Percentiles rank a stretch among this genome's conserved stretches.
Conservation (phyloP, 2,113 vertebrate species). For the Campylomormyrus tamandua region DNA sequence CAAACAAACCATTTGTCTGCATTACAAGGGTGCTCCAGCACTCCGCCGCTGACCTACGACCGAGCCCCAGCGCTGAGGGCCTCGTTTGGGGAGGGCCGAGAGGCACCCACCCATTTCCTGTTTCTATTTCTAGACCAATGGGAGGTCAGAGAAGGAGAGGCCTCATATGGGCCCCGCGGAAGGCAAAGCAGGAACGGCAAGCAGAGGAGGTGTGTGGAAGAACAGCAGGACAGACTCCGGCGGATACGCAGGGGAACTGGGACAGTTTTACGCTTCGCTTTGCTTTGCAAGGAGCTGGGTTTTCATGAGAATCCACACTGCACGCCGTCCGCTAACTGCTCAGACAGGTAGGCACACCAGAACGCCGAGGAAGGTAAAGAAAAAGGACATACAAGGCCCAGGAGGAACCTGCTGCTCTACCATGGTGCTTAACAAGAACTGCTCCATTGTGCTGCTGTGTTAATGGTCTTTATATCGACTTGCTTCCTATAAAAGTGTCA, state of each 20-base stretch:
- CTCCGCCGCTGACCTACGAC: slow-evolving; percentile 51
- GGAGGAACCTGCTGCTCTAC: background rate
- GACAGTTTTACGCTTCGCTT: background rate
- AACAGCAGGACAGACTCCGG: background rate
- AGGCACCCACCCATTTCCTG: background rate
- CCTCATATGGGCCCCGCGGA: background rate
- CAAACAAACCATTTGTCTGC: slow-evolving; percentile 58
- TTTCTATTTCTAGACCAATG: background rate
- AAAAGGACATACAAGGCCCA: background rate
- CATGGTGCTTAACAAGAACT: background rate
- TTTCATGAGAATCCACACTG: background rate
- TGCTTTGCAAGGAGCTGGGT: background rate
- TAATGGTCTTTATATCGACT: background rate
- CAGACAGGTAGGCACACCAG: background rate
- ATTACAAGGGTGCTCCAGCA: slow-evolving; percentile 45
- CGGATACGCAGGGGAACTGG: background rate
- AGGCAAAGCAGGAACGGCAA: background rate
- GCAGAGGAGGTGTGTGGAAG: background rate
- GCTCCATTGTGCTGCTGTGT: background rate
- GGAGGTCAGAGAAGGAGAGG: slow-evolving; percentile 32
- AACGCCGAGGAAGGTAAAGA: background rate
- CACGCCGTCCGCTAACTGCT: background rate
- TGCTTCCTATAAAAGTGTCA: background rate
- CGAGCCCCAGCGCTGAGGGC: slow-evolving; percentile 50
- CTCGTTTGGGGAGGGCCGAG: slow-evolving; percentile 31